Conservation (phyloP, 2,113 vertebrate species). For the Burhinus oedicnemus region DNA sequence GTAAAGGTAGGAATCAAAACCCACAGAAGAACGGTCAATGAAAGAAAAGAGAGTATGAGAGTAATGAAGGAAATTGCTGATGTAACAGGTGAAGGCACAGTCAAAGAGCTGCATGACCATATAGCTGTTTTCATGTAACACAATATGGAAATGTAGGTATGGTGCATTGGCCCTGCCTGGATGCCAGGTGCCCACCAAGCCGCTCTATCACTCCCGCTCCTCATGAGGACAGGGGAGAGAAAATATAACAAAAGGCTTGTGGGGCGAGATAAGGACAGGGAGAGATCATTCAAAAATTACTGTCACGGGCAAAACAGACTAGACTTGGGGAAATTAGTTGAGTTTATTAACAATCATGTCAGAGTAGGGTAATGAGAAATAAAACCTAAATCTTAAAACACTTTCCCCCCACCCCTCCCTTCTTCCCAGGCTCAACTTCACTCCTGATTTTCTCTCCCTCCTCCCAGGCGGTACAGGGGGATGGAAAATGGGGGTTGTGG, state of each 20-base stretch:
- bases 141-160: not conserved
- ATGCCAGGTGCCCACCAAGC: not conserved
- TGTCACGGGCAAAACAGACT: not conserved
- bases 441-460: not conserved
- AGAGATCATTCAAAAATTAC: not conserved
- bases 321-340: not conserved
- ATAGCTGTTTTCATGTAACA: not conserved
- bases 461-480: not conserved
- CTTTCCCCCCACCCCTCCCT: not conserved
- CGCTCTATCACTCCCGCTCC: not conserved
- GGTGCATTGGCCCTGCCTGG: not conserved
- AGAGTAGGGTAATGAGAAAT: not conserved
- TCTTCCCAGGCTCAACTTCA: not conserved
- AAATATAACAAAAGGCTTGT: not conserved
- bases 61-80: not conserved
- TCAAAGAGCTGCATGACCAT: not conserved
- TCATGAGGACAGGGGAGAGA: not conserved
- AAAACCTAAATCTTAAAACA: not conserved
- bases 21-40: not conserved
- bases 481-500: not conserved
- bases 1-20: not conserved
- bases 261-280: not conserved
- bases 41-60: not conserved
- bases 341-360: not conserved
- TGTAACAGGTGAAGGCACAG: not conserved